A percentile compares a stretch with the other conserved stretches of the same genome.
Conservation (phyloP, 92 coral and sea anemone genomes). For the Phenganax stokvisi region DNA sequence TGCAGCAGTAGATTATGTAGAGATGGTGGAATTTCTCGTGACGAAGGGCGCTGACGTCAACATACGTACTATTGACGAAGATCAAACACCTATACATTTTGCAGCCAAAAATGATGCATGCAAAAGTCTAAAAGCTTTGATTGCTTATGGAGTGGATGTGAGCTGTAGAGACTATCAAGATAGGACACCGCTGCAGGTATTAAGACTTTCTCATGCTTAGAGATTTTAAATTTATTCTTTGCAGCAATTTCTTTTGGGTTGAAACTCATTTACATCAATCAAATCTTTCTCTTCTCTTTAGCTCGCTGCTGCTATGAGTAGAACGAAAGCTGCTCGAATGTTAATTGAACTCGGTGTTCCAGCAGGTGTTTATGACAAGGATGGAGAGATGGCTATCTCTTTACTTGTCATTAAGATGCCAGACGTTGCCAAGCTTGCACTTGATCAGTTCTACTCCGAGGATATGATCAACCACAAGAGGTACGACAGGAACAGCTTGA, state of each 20-base stretch:
- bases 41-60: constrained; percentile 29
- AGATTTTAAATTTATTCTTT: background rate
- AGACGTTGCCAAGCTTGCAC: constrained; percentile 57
- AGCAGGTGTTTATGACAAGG: constrained; percentile 59
- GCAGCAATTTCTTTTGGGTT: background rate
- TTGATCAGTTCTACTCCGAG: constrained; percentile 60
- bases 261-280: background rate
- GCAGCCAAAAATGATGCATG: constrained; percentile 37
- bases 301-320: constrained; percentile 93
- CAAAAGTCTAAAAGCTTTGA: constrained; percentile 32
- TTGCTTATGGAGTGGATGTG: constrained; percentile 32
- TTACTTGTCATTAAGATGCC: constrained; percentile 64
- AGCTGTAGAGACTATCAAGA: constrained; percentile 36
- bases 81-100: constrained; percentile 36
- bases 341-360: constrained; percentile 58
- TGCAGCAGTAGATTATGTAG: constrained; percentile 33
- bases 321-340: constrained; percentile 75
- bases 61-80: constrained; percentile 12
- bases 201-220: background rate
- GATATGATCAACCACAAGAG: constrained; percentile 59
- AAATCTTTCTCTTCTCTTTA: constrained; percentile 8
- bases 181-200: constrained; percentile 29
- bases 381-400: constrained; percentile 57
- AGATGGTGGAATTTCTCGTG: constrained; percentile 33
- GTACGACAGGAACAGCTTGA: background rate